Conservation (phyloP, 2,888 invertebrate genomes). For the Papilio protenor region DNA sequence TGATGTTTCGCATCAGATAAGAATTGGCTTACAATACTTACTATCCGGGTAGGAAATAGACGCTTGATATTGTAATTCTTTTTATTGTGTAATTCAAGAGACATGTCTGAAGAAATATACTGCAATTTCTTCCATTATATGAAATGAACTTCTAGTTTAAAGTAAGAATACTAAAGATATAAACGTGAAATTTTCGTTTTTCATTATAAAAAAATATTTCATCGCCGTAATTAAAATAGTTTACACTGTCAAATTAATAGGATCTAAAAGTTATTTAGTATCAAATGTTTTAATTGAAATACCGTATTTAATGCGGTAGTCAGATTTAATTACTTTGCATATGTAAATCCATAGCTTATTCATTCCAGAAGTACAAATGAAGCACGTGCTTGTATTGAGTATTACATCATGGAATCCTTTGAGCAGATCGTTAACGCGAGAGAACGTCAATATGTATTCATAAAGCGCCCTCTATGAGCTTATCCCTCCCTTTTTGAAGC, state of each 20-base stretch:
- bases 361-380: background rate
- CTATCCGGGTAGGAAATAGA: background rate
- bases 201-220: no score
- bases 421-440: background rate
- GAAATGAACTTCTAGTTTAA: background rate
- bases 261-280: background rate
- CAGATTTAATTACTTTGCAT: background rate
- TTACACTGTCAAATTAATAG: background rate
- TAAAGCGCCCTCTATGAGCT: conserved; percentile 1
- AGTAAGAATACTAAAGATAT: background rate
- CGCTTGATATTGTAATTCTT: conserved; percentile 5
- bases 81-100: background rate
- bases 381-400: background rate
- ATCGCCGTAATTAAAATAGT: background rate
- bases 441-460: conserved; percentile 4
- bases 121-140: no score
- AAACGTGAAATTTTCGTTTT: no score
- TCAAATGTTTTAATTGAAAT: no score
- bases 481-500: background rate
- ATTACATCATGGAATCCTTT: conserved; percentile 13
- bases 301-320: no score
- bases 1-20: conserved; percentile 65
- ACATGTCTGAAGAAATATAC: no score
- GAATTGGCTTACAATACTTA: conserved; percentile 47
- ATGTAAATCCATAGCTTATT: background rate